Evolutionary conservation across 2,888 invertebrate species (phyloP), one percentile per base, ranked within the genome.

Genomic region (Drosophila flavopinicola): DNA sequence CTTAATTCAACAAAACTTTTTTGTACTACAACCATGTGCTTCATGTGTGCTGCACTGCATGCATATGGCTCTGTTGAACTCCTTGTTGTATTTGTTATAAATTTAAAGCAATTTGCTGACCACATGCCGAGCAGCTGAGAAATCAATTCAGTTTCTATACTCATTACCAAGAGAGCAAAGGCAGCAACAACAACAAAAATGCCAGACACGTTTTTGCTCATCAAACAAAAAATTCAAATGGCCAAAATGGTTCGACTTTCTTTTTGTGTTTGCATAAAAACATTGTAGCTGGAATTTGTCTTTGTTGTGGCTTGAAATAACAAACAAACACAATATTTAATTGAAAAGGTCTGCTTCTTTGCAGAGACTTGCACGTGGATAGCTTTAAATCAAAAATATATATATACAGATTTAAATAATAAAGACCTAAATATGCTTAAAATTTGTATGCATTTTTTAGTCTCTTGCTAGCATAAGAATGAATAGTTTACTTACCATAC

Each of bases 91-190:
- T 42, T 57, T 65, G 49, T 37, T 41, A 47, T 42, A 60, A 66
- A 73, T 61, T 74, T 66, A 67, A 69, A 75, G 61, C 65, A 66
- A 68, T 73, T 78, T 53, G 63, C 49, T 52, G 57, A 52, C 61
- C 61, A 45, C 58, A 57, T 51, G 56, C 33, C 37, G 23, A 59
- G 33, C 52, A 48, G 48, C 56, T 52, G 44, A 25, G 32, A 59
- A 65, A 56, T 70, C 54, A 67, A 63, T 67, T 48, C 39, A 45
- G 13, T 20, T 17, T 33, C 25, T 35, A 38, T 54, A 56, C 35
- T 41, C 37, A 72, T 20, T 20, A 4, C 20, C 2, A 20, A 20
- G 20, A 2, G 4, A 72, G 51, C 66, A 64, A 68, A 53, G 45
- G 29, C 45, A 56, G 24, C 9, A 27, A 24, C 6, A 35, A 23